Evolutionary conservation across 1,140 invertebrate species (phyloP).

Genomic region (Drosophila persimilis): DNA sequence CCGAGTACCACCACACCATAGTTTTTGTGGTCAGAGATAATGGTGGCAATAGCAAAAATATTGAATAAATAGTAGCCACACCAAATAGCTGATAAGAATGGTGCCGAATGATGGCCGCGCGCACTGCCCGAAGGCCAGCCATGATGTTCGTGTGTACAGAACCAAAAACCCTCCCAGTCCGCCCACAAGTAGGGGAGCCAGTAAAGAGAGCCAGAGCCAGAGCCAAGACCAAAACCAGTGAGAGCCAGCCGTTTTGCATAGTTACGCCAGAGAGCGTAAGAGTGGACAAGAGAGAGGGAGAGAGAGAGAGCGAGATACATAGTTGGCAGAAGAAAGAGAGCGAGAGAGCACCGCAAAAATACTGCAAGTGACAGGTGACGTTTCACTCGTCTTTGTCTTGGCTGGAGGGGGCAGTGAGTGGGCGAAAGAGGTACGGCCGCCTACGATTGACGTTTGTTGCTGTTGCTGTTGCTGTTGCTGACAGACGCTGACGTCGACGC

Average conservation of each 20-base stretch:
- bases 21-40: constrained; percentile 72
- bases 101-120: not conserved
- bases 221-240: not conserved
- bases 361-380: constrained; percentile 79
- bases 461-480: constrained; percentile 27
- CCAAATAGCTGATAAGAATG: constrained; percentile 66
- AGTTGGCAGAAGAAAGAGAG: not conserved
- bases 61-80: constrained; percentile 71
- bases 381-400: constrained; percentile 38
- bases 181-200: constrained; percentile 10
- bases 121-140: constrained; percentile 33
- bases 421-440: constrained; percentile 12
- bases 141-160: constrained; percentile 38
- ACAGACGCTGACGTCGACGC: constrained; percentile 27
- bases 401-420: constrained; percentile 9
- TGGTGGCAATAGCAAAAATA: constrained; percentile 44
- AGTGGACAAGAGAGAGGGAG: constrained; percentile 2
- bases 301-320: constrained; percentile 1
- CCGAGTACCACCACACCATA: constrained; percentile 35
- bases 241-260: constrained; percentile 40
- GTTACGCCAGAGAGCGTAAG: constrained; percentile 25
- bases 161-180: constrained; percentile 30
- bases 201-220: not conserved
- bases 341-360: constrained; percentile 52
- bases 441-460: constrained; percentile 43